These are phyloP conservation scores for Cebus imitator DNA, from an alignment of 2,113 vertebrate species.

Conservation along the genomic window DNA sequence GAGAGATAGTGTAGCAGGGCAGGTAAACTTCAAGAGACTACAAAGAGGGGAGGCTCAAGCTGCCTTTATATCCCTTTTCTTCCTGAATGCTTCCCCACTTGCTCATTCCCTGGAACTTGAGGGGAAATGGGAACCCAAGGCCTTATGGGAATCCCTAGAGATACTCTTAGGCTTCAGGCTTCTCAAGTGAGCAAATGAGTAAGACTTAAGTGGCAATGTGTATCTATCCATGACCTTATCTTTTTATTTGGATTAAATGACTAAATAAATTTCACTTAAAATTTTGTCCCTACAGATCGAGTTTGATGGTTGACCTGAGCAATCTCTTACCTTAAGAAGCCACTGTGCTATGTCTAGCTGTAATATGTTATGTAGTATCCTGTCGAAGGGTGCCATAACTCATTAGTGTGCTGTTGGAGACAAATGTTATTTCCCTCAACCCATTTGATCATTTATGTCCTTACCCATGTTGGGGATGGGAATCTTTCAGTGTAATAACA, in stretches of 20 bases:
- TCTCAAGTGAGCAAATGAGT: background rate
- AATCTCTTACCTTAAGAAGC: background rate
- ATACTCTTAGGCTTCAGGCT: background rate
- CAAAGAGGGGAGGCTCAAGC: background rate
- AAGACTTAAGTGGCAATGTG: background rate
- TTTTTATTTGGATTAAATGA: slow-evolving; percentile 1
- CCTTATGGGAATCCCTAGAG: background rate
- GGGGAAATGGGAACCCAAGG: background rate
- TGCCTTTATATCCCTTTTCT: background rate
- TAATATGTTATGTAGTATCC: background rate
- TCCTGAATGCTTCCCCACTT: background rate
- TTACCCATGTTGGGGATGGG: background rate
- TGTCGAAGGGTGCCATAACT: background rate
- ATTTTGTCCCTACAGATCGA: background rate
- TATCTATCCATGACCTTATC: background rate
- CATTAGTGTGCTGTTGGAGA: background rate
- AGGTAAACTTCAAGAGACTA: background rate
- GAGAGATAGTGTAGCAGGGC: background rate
- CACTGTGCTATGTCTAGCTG: background rate
- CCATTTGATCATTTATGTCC: background rate
- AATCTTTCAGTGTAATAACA: background rate
- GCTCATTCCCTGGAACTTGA: background rate
- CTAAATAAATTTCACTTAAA: background rate
- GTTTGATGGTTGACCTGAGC: background rate
- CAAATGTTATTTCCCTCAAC: background rate